Conservation (phyloP, 2,797 vertebrate genomes). For the Epinephelus awoara region DNA sequence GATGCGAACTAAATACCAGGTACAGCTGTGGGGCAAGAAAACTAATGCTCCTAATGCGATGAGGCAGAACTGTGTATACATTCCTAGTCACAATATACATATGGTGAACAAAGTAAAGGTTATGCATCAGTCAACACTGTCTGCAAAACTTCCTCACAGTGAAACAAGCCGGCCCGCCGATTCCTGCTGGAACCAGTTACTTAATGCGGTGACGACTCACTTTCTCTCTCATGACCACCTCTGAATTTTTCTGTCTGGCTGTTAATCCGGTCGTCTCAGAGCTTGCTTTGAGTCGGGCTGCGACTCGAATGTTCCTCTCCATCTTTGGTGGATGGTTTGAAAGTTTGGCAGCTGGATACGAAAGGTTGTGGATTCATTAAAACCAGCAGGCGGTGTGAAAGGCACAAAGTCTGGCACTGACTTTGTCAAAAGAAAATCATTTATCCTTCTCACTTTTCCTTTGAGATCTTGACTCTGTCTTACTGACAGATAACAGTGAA, state of each 20-base stretch:
- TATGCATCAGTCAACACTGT: conserved; percentile 45
- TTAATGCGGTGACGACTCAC: conserved; percentile 37
- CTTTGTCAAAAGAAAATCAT: conserved; percentile 16
- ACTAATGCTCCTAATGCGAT: conserved; percentile 22
- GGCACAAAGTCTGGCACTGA: conserved; percentile 5
- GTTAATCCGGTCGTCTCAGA: conserved; percentile 64
- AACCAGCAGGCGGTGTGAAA: conserved; percentile 35
- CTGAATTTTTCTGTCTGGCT: conserved; percentile 70
- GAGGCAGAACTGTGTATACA: conserved; percentile 44
- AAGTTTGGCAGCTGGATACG: conserved; percentile 56
- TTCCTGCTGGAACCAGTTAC: conserved; percentile 63
- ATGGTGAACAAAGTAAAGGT: conserved; percentile 23
- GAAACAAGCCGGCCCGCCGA: conserved; percentile 46
- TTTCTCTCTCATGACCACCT: conserved; percentile 51
- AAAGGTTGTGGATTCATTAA: conserved; percentile 40
- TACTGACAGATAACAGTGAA: not conserved
- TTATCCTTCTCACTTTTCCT: conserved; percentile 19
- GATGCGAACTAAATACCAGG: conserved; percentile 47
- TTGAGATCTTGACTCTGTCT: conserved; percentile 15
- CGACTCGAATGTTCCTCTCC: conserved; percentile 43
- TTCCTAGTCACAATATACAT: conserved; percentile 32
- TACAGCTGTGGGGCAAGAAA: conserved; percentile 38
- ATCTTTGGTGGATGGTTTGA: conserved; percentile 44
- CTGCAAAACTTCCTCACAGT: conserved; percentile 44
- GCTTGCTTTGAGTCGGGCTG: conserved; percentile 30